Conservation (phyloP, 2,888 invertebrate species). For the Chorisops tibialis region DNA sequence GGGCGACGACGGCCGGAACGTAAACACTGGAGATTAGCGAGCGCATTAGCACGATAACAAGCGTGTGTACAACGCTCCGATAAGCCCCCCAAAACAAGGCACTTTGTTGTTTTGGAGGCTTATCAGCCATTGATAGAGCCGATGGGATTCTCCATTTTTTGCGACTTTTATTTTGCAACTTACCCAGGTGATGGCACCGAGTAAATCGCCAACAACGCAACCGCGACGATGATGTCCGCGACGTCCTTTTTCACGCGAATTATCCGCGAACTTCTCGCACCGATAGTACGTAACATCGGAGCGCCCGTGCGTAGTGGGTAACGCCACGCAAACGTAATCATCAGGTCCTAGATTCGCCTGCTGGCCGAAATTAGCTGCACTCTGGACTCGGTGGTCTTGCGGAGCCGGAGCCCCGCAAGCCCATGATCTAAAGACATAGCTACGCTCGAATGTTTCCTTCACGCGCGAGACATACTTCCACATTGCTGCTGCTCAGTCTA, state of each 20-base stretch:
- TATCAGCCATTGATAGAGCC: background rate
- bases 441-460: constrained; percentile 55
- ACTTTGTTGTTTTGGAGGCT: background rate
- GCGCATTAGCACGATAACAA: too few species aligned
- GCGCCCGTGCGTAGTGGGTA: constrained; percentile 1
- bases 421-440: constrained; percentile 52
- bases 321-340: background rate
- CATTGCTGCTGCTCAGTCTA: constrained; percentile 47
- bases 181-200: constrained; percentile 54
- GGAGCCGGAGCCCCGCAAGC: constrained; percentile 33
- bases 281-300: background rate
- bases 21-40: constrained; percentile 5
- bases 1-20: background rate
- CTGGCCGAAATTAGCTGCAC: background rate
- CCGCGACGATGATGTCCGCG: background rate
- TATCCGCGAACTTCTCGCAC: constrained; percentile 14
- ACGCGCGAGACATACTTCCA: constrained; percentile 58
- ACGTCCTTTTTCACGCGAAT: background rate
- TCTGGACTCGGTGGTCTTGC: constrained; percentile 1
- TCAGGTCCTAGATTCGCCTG: background rate
- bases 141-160: background rate
- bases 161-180: constrained; percentile 29
- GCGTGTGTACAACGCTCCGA: background rate
- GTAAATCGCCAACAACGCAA: constrained; percentile 19
- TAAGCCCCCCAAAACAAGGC: constrained; percentile 4